Base-by-base conservation (phyloP, 2,797 vertebrate species). In the Denticeps clupeoides region DNA sequence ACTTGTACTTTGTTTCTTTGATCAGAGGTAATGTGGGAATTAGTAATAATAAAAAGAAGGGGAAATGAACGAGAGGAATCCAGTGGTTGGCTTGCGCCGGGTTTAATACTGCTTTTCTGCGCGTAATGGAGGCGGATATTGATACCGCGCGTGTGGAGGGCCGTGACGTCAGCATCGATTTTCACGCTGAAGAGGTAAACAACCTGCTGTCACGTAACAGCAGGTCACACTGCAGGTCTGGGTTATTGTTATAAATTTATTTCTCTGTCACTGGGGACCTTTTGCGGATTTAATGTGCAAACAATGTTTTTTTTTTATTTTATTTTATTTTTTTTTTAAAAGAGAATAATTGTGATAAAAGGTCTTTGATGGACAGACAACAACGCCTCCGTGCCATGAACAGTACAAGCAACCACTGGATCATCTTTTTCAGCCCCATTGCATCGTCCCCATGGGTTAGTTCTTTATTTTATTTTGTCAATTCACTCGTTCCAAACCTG, bases 401-500 rank as follows among this genome's bases (percentile, higher is more conserved):
- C 58, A 60, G 38, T 43, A 62, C 64, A 75, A 62, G 64, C 70
- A 71, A 73, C 72, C 72, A 75, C 70, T 70, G 69, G 68, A 80
- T 69, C 70, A 64, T 68, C 58, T 68, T 53, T 67, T 47, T 64
- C 59, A 58, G 64, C 53, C 64, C 61, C 44, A 66, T 61, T 70
- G 58, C 65, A 72, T 60, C 73, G 58, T 69, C 62, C n/a, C 47
- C 71, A 35, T 63, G 61, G 61, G 52, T 65, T 62, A 62, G 56
- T 73, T 51, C 71, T 56, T 60, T 55, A 67, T 64, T 59, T 64
- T 58, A 70, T 46, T 41, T 61, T 46, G 45, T 42, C 26, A 46
- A 44, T 53, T 55, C 59, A 65, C 56, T 62, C 67, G 60, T 59
- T 64, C 71, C 80, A 75, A 73, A 77, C 73, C 80, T 77, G 79